Base-by-base conservation (phyloP, 2,797 vertebrate genomes). In the Poeciliopsis paucimaculata region DNA sequence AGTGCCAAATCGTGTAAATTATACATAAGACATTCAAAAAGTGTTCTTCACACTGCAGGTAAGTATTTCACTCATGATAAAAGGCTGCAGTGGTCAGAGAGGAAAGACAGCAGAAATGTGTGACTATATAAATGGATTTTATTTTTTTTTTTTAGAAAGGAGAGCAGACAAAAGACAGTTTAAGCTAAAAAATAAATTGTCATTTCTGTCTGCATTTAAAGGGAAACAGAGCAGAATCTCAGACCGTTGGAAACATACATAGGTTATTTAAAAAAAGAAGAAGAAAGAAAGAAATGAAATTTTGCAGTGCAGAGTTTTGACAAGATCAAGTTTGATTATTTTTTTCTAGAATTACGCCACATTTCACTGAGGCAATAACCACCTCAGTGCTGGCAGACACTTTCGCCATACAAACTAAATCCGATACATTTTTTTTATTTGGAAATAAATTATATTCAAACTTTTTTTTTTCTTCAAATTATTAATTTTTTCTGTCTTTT, bases 51-150 rank as follows among this genome's bases (percentile, higher is more conserved):
- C 43, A 62, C 70, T n/a, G 77, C 77, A 49, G 77, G 70, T 34
- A 60, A 3, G 26, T 46, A 60, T 79, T 64, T 66, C 51, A 36
- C 34, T 64, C 9, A n/a, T 64, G 45, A 73, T 47, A 36, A n/a
- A 70, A 55, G n/a, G 62, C 73, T 39, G 73, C 78, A 57, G 78
- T 60, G 60, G 45, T 41, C 53, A 57, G 78, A 75, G 53, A 57
- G 71, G 39, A 70, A 43, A 20, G 36, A 49, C n/a, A 26, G 41
- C n/a, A 36, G 13, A 60, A 57, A 62, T 60, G 20, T 72, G 49
- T 57, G 66, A 53, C 46, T 45, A 23, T 28, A 26, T 57, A 23
- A 4, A 60, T 46, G 41, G 31, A 46, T 76, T n/a, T 43, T 39
- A 5, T 23, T 47, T n/a, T 49, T 5, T 18, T 49, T 49, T 55